Evolutionary conservation across 2,888 invertebrate genomes (phyloP), one percentile per base, ranked within the genome.

Genomic region (Sicus ferrugineus): DNA sequence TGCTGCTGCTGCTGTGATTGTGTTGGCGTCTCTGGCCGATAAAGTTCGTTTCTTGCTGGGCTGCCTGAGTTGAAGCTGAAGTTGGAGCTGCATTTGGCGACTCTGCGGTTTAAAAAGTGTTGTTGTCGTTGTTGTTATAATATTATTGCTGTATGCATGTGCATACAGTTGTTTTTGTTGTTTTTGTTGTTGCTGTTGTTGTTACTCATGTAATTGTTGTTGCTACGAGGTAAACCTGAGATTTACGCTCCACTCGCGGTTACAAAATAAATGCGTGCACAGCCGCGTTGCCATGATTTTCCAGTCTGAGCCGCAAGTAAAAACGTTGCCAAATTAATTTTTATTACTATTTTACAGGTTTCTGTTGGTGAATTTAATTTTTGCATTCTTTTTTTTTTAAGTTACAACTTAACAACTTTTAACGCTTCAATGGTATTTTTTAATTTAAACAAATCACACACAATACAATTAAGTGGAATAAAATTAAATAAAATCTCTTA

Each of bases 1-100:
- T 64, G 34, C 67, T 67, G 59, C 63, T 69, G 70, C 66, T 72
- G 68, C 66, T 67, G 62, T 70, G 64, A 67, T 73, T 62, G 52
- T 59, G 28, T 58, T 63, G 11, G 50, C 31, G 52, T 28, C 11
- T n/a, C n/a, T n/a, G n/a, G 38, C 38, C 11, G 38, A 38, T 38
- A 11, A 9, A 6, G 38, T 38, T 38, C 7, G 6, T 38, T 38
- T 38, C 7, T 38, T 38, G 38, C 11, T 38, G 38, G 38, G 38
- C 38, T n/a, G n/a, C n/a, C 6, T 38, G 7, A 38, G 38, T 38
- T 38, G 38, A n/a, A 11, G 38, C 42, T 48, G 34, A 54, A 16
- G 65, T 50, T 23, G 52, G 50, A 30, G 64, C 11, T 34, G 26
- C 28, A 14, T 34, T 65, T 38, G 48, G 30, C 52, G 34, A 23